Evolutionary conservation across 2,113 vertebrate genomes (phyloP), one percentile per base, ranked within the genome.

Genomic region (Haplochromis burtoni): DNA sequence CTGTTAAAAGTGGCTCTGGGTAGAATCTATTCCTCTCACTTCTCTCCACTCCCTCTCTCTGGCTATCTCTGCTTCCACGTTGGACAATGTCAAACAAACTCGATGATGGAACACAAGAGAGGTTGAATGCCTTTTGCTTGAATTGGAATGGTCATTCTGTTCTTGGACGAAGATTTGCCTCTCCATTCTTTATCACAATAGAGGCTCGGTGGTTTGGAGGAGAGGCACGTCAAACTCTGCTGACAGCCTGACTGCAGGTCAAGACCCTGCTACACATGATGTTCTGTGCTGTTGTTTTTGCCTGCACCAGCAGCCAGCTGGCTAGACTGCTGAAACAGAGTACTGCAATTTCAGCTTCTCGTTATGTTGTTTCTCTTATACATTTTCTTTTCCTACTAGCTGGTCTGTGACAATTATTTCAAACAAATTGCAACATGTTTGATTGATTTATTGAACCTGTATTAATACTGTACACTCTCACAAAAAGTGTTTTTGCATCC

Each of bases 171-270:
- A 88, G 85, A 91, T 91, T 90, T 91, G 85, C 87, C 84, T 66
- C 80, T 79, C 89, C 83, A 90, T 93, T 92, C 92, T 93, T 87
- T 73, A 55, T 91, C 87, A 90, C 92, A 95, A 91, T 91, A 80
- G 86, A 87, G 81, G 86, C 78, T 86, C 45, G 87, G 81, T 78
- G 88, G 80, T 90, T 93, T 86, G 81, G 81, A 91, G 89, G 91
- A 87, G 89, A 88, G 87, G 91, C 90, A 33, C 68, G 90, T 93
- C 93, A 91, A 80, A 87, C 81, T 91, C 53, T 59, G 83, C 88
- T 89, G 93, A 91, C 91, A 87, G 87, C 82, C 92, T 88, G 88
- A 87, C 85, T 87, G 87, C 88, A 86, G 93, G 93, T 93, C 94
- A 89, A 73, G 92, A 89, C 90, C 91, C 53, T 7, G 63, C 83